Percentiles rank a stretch among this genome's conserved stretches.
phyloP scores from a whole-genome alignment of 2,888 invertebrate genomes.

The Tridacna gigas region DNA sequence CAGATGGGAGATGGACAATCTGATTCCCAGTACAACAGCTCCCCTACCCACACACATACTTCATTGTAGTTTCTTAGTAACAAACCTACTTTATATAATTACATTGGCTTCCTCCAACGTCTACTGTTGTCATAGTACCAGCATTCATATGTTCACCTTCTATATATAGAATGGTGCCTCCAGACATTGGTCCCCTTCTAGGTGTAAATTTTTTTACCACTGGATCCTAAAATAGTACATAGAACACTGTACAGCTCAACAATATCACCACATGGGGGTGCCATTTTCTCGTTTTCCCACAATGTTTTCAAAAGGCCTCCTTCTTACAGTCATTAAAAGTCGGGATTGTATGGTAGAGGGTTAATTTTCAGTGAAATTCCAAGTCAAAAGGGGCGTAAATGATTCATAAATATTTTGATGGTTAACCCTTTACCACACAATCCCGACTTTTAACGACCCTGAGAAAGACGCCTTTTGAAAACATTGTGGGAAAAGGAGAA shows the following conservation, averaged over 20 bases:
- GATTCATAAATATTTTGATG: too few species aligned
- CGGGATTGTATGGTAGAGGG: background rate
- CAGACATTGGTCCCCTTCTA: slow-evolving; percentile 95
- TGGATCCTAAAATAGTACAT: slow-evolving; percentile 88
- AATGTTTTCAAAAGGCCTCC: background rate
- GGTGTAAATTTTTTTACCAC: slow-evolving; percentile 85
- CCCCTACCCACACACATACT: too few species aligned
- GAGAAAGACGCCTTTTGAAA: too few species aligned
- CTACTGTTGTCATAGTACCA: slow-evolving; percentile 94
- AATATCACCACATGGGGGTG: too few species aligned
- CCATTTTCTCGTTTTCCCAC: background rate
- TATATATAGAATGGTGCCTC: slow-evolving; percentile 97
- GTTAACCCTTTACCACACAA: too few species aligned
- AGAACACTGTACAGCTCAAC: too few species aligned
- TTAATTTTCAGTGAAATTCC: background rate
- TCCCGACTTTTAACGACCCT: too few species aligned
- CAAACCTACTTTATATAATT: slow-evolving; percentile 69
- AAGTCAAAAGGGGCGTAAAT: too few species aligned
- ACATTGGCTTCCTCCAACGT: slow-evolving; percentile 87
- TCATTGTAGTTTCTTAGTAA: too few species aligned
- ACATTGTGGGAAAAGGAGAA: too few species aligned
- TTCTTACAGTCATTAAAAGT: background rate
- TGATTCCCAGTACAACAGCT: too few species aligned
- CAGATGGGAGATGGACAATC: too few species aligned
- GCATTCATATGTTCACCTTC: slow-evolving; percentile 96